phyloP scores from a whole-genome alignment of 2,888 invertebrate species.

The Eudemis profundana region DNA sequence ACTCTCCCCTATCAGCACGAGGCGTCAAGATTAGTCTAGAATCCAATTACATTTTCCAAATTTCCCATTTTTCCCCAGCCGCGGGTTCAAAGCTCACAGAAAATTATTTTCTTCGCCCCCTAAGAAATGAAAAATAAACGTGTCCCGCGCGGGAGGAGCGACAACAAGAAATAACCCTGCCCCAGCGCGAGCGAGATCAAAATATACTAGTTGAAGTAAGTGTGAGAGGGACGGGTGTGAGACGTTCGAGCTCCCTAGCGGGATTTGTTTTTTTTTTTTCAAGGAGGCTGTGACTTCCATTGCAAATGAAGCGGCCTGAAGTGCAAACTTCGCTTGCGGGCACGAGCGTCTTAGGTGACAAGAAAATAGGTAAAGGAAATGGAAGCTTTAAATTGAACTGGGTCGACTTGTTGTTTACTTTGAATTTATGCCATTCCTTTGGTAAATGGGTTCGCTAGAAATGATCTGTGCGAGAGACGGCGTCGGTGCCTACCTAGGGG shows the following conservation, averaged over 20 bases:
- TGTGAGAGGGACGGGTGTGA: conserved; percentile 54
- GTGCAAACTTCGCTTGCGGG: conserved; percentile 58
- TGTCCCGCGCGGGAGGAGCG: conserved; percentile 60
- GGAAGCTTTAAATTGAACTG: conserved; percentile 42
- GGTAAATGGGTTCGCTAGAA: conserved; percentile 19
- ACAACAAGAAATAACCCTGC: conserved; percentile 57
- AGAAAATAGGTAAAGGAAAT: conserved; percentile 51
- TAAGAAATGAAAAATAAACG: conserved; percentile 84
- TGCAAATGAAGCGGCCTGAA: conserved; percentile 59
- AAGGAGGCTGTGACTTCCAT: conserved; percentile 59
- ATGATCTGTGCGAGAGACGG: background rate
- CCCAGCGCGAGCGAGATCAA: conserved; percentile 56
- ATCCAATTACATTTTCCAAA: conserved; percentile 84
- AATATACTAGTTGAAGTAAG: conserved; percentile 47
- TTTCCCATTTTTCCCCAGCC: conserved; percentile 79
- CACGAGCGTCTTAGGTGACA: conserved; percentile 50
- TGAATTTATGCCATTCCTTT: conserved; percentile 27
- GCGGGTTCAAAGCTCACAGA: conserved; percentile 82
- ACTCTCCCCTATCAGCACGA: conserved; percentile 68
- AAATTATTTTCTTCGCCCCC: conserved; percentile 82
- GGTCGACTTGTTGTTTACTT: conserved; percentile 40
- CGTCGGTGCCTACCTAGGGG: background rate
- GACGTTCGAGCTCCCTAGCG: conserved; percentile 56
- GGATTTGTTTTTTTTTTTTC: conserved; percentile 63
- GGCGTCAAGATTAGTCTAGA: conserved; percentile 80